These are phyloP conservation scores for Aphelinus certus DNA, from an alignment of 1,140 invertebrate genomes.

Conservation along the genomic window DNA sequence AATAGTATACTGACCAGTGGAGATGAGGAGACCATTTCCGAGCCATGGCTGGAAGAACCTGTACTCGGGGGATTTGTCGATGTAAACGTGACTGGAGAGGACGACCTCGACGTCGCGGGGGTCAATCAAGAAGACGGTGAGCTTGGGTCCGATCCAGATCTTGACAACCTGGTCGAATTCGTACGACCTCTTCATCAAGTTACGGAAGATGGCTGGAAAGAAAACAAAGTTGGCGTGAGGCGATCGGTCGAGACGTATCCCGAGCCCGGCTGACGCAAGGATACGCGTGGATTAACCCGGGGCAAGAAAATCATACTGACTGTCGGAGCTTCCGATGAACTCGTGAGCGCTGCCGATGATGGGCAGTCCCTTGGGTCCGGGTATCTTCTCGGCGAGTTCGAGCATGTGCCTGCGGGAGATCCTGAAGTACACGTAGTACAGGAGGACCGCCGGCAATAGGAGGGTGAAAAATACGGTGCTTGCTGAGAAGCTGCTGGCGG, in stretches of 20 bases:
- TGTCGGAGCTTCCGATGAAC: slow-evolving; percentile 72
- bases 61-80: slow-evolving; percentile 78
- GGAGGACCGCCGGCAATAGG: slow-evolving; percentile 72
- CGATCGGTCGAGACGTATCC: too few species aligned
- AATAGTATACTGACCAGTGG: slow-evolving; percentile 68
- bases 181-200: slow-evolving; percentile 68
- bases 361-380: slow-evolving; percentile 75
- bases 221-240: not conserved
- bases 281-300: not conserved
- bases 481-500: slow-evolving; percentile 63
- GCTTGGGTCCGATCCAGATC: slow-evolving; percentile 79
- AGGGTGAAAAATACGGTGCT: slow-evolving; percentile 74
- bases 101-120: slow-evolving; percentile 80
- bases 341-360: slow-evolving; percentile 78
- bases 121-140: slow-evolving; percentile 76
- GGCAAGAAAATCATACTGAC: slow-evolving; percentile 58
- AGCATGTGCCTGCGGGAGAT: slow-evolving; percentile 74
- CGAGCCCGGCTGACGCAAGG: not conserved
- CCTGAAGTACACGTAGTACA: slow-evolving; percentile 79
- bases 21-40: slow-evolving; percentile 79
- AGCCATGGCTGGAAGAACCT: slow-evolving; percentile 80
- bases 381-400: slow-evolving; percentile 75
- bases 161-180: slow-evolving; percentile 71
- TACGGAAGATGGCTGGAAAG: slow-evolving; percentile 73
- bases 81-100: slow-evolving; percentile 78